Base-by-base conservation (phyloP, 2,888 invertebrate genomes). In the Tillus elongatus region DNA sequence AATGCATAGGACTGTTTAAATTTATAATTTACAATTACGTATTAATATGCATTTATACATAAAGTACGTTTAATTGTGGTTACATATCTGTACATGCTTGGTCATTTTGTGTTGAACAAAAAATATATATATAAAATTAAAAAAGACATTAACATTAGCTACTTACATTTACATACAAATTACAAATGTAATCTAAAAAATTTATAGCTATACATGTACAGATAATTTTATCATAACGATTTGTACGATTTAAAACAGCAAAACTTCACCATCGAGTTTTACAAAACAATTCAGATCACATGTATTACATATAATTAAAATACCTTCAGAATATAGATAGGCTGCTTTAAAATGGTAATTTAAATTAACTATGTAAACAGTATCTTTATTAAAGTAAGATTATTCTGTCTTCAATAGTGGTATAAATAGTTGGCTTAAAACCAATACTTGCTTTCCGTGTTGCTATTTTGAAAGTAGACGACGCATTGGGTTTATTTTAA, bases 11-110 rank as follows among this genome's bases (percentile, higher is more conserved):
- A 39, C 41, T 27, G 13, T 37, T 40, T 47, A 40, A 41, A 42
- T 40, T 44, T 44, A 39, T 48, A 40, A 36, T 47, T 39, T 49
- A 55, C 53, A 49, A 45, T 51, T 54, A 55, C 49, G 49, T 55
- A 54, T 55, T 51, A 55, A 54, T 52, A 49, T 51, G 44, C 46
- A 50, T 52, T 48, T 53, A 51, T 51, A 54, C 51, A 52, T 50
- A 51, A 47, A 52, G 36, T 48, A 50, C 47, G 44, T 51, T 51
- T 37, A 48, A 46, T 47, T 51, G 48, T 51, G 45, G 45, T 47
- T 49, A 48, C 42, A 42, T 45, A 42, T 48, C 37, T 42, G 44
- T 48, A 42, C 41, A 44, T 43, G 41, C 44, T 50, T 53, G 52
- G 50, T 52, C 51, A 54, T 55, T 54, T 50, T 43, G 24, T 19